phyloP scores from a whole-genome alignment of 2,888 invertebrate genomes.

The Thyatira batis region DNA sequence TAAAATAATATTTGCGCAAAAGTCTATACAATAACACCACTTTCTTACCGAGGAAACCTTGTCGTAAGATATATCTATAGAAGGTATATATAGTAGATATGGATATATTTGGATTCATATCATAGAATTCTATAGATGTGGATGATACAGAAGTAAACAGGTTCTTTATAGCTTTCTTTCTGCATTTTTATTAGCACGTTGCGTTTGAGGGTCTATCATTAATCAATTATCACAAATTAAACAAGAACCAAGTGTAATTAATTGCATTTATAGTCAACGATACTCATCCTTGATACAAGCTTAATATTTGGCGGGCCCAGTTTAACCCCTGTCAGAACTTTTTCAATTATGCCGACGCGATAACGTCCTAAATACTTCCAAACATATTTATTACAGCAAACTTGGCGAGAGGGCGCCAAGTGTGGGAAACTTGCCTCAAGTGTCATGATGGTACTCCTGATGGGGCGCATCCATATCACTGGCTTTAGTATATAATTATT shows the following conservation, averaged over 20 bases:
- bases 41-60: no score
- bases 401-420: slow-evolving; percentile 25
- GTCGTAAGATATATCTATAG: no score
- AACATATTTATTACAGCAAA: slow-evolving; percentile 65
- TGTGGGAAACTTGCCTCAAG: slow-evolving; percentile 23
- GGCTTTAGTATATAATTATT: neutral
- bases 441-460: slow-evolving; percentile 22
- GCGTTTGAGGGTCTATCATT: no score
- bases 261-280: neutral
- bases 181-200: no score
- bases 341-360: slow-evolving; percentile 72
- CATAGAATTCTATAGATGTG: no score
- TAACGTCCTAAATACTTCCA: slow-evolving; percentile 52
- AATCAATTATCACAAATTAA: neutral
- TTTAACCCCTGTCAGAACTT: slow-evolving; percentile 73
- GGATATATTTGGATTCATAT: no score
- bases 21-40: no score
- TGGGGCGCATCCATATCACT: slow-evolving; percentile 11
- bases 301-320: slow-evolving; percentile 37
- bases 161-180: no score
- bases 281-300: slow-evolving; percentile 1
- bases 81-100: no score
- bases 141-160: no score
- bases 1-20: no score
- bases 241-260: neutral